A percentile compares a stretch with the other conserved stretches of the same genome.
Conservation (phyloP, 1,140 invertebrate species). For the Polypedilum vanderplanki region DNA sequence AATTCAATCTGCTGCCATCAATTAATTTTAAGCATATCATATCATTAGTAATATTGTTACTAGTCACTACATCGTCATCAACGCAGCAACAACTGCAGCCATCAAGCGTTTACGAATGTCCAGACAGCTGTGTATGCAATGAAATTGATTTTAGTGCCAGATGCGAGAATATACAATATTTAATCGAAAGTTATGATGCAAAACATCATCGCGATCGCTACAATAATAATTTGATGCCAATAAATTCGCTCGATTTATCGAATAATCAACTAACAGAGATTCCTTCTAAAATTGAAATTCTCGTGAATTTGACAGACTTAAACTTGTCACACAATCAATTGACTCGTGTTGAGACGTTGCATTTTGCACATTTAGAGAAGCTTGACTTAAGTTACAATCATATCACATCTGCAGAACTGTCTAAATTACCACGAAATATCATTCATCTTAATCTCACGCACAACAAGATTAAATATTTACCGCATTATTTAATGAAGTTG, state of each 20-base stretch:
- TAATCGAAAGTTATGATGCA: conserved; percentile 30
- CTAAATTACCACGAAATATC: conserved; percentile 50
- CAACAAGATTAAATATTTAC: conserved; percentile 51
- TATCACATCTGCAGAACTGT: conserved; percentile 46
- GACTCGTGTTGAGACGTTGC: conserved; percentile 49
- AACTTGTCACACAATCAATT: conserved; percentile 53
- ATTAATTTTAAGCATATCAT: conserved; percentile 8
- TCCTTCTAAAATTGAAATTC: conserved; percentile 47
- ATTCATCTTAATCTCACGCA: conserved; percentile 54
- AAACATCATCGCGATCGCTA: background rate
- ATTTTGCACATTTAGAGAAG: conserved; percentile 51
- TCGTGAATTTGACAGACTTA: conserved; percentile 50
- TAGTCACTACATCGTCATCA: conserved; percentile 24
- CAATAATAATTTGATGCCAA: conserved; percentile 34
- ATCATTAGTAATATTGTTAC: conserved; percentile 23
- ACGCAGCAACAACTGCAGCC: background rate
- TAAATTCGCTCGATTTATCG: conserved; percentile 50
- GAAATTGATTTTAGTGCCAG: conserved; percentile 33
- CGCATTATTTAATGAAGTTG: conserved; percentile 48
- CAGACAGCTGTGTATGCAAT: background rate
- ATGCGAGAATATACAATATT: conserved; percentile 37
- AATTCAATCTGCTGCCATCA: background rate
- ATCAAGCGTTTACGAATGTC: conserved; percentile 3
- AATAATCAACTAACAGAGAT: conserved; percentile 50
- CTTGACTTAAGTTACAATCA: conserved; percentile 52